These are phyloP conservation scores for Perccottus glenii DNA, from an alignment of 2,113 vertebrate species.

Conservation along the genomic window DNA sequence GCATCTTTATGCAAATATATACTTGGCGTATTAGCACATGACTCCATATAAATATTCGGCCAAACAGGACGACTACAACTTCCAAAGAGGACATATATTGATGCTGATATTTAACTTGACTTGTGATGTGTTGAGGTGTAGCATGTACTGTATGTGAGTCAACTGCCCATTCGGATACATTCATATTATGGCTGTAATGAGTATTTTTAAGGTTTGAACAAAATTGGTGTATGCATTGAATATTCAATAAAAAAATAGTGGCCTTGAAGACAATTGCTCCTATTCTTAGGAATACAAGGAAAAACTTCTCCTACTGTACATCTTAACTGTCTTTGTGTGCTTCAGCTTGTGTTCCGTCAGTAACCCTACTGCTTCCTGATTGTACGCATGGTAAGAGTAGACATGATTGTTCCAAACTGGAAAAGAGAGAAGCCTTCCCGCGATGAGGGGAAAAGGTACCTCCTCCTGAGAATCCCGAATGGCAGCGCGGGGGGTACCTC, in stretches of 20 bases:
- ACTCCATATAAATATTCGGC: too few species aligned
- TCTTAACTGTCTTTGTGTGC: constrained; percentile 12
- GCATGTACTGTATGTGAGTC: too few species aligned
- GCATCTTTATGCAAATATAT: too few species aligned
- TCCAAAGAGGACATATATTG: too few species aligned
- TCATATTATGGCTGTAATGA: too few species aligned
- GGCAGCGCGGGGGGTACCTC: constrained; percentile 16
- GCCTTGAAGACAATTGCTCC: neutral
- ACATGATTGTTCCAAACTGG: constrained; percentile 48
- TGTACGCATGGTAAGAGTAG: constrained; percentile 33
- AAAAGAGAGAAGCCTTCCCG: constrained; percentile 49
- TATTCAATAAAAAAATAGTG: neutral
- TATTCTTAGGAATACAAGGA: too few species aligned
- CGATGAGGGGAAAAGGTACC: constrained; percentile 48
- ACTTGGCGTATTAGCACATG: too few species aligned
- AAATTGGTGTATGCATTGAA: neutral
- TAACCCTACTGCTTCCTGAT: constrained; percentile 39
- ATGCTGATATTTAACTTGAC: too few species aligned
- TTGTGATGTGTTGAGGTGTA: too few species aligned
- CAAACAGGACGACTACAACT: too few species aligned
- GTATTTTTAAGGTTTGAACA: too few species aligned
- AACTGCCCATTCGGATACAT: too few species aligned
- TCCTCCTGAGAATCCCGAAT: constrained; percentile 43
- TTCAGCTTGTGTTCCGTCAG: constrained; percentile 6
- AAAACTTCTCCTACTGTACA: neutral